Evolutionary conservation across 2,797 vertebrate genomes (phyloP).

Genomic region (Labroides dimidiatus): DNA sequence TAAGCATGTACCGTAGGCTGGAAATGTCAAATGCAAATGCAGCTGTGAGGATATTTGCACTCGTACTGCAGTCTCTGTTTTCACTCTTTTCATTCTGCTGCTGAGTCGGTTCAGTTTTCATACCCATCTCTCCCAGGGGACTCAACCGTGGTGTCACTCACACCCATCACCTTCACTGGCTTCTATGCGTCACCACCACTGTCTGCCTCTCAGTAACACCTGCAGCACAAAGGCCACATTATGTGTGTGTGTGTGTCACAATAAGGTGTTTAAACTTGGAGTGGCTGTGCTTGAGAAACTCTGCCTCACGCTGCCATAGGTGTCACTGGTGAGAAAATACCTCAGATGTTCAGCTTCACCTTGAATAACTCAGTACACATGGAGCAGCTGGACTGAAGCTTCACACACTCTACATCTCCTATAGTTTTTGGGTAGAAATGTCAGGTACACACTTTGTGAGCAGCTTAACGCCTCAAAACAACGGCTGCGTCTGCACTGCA

Average conservation of each 20-base stretch:
- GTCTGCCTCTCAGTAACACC: constrained; percentile 41
- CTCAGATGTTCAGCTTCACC: constrained; percentile 14
- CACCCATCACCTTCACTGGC: constrained; percentile 42
- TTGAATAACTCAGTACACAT: background rate
- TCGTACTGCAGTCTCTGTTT: constrained; percentile 33
- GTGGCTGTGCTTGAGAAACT: constrained; percentile 26
- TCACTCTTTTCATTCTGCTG: constrained; percentile 53
- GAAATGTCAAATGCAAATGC: constrained; percentile 73
- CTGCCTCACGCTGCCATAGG: constrained; percentile 5
- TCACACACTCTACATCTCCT: too few relatives aligned
- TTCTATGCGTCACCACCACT: constrained; percentile 34
- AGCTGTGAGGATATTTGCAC: constrained; percentile 43
- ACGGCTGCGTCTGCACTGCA: too few relatives aligned
- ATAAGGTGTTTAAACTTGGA: constrained; percentile 44
- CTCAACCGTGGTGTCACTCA: constrained; percentile 55
- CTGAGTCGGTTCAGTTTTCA: constrained; percentile 26
- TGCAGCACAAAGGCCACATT: constrained; percentile 61
- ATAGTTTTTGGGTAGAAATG: too few relatives aligned
- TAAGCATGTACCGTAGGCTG: constrained; percentile 24
- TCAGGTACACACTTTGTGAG: too few relatives aligned
- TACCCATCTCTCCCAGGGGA: constrained; percentile 53
- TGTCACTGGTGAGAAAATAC: constrained; percentile 4
- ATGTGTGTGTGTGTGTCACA: constrained; percentile 31
- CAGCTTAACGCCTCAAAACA: too few relatives aligned
- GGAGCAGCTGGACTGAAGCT: background rate